Evolutionary conservation across 2,888 invertebrate species (phyloP), one percentile per base, ranked within the genome.

Genomic region (Rugalucina vietnamica): DNA sequence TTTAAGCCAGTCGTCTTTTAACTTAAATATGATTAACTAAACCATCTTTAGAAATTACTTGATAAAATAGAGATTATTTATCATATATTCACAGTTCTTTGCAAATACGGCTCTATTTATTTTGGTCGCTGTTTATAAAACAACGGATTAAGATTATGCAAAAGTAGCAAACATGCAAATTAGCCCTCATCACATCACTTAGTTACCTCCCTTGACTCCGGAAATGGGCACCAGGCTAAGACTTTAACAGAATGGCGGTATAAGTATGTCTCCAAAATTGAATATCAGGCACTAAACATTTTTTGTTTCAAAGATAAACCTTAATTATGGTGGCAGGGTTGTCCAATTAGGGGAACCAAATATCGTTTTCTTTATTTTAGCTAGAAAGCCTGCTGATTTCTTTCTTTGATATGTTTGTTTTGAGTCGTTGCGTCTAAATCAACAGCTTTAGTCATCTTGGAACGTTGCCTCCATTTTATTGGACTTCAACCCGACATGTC

Each of bases 61-160:
- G 32, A 65, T 65, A 65, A 65, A 34, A 34, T 65, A n/a, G n/a
- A 65, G 65, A 65, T 65, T 65, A 65, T 65, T 65, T 65, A 65
- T 65, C 65, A 65, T n/a, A 34, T 65, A 24, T 65, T 65, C 65
- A 65, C 65, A 65, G 65, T 65, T 65, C 34, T 65, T 2, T 65
- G 65, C 32, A 65, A n/a, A 34, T 65, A 65, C 24, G 65, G 12
- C 65, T 12, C 21, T 65, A 24, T 65, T 65, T 65, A 65, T 65
- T 34, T 24, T 65, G 21, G 10, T 4, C 65, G 18, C 18, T 65
- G 65, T 65, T 65, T 65, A 34, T 65, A 65, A 65, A 65, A 65
- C 65, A 65, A 32, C 65, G 65, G 65, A 65, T 65, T 65, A 34
- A 65, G 65, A 65, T 65, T 65, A 65, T 24, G 65, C 34, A 65